These are phyloP conservation scores for Luidia sarsii DNA, from an alignment of 53 echinoderm and acorn worm genomes.

Conservation along the genomic window DNA sequence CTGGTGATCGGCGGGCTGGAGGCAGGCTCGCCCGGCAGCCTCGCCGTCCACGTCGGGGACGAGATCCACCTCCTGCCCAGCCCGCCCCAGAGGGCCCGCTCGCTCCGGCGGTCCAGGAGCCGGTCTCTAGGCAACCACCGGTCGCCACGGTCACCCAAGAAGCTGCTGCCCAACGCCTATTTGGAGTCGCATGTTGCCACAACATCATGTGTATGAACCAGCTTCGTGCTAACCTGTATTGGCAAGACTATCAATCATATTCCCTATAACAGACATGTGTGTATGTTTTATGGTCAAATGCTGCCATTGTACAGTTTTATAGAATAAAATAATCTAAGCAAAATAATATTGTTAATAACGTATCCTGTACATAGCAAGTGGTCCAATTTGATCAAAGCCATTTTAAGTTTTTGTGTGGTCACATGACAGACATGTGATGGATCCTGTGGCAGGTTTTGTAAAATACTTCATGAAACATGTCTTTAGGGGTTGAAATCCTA, in stretches of 20 bases:
- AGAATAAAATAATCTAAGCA: too few relatives aligned
- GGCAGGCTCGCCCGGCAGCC: background rate
- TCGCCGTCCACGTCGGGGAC: conserved; percentile 28
- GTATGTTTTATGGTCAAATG: background rate
- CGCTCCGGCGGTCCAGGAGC: conserved; percentile 57
- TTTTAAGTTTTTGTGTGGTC: too few relatives aligned
- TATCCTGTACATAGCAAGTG: too few relatives aligned
- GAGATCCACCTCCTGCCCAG: conserved; percentile 26
- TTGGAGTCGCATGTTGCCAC: conserved; percentile 4
- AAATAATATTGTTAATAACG: too few relatives aligned
- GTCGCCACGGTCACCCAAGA: conserved; percentile 5
- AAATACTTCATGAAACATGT: too few relatives aligned
- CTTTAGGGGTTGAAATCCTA: too few relatives aligned
- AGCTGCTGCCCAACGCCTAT: background rate
- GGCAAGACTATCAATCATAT: too few relatives aligned
- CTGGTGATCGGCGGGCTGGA: background rate
- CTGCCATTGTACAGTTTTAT: too few relatives aligned
- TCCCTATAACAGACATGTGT: background rate
- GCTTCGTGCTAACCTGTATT: background rate
- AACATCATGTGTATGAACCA: conserved; percentile 1
- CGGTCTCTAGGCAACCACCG: conserved; percentile 57
- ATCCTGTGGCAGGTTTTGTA: too few relatives aligned
- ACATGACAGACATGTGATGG: too few relatives aligned
- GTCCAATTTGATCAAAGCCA: too few relatives aligned
- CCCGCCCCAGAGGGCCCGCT: conserved; percentile 5